Evolutionary conservation across 2,113 vertebrate species (phyloP).

Genomic region (Pyxicephalus adspersus): DNA sequence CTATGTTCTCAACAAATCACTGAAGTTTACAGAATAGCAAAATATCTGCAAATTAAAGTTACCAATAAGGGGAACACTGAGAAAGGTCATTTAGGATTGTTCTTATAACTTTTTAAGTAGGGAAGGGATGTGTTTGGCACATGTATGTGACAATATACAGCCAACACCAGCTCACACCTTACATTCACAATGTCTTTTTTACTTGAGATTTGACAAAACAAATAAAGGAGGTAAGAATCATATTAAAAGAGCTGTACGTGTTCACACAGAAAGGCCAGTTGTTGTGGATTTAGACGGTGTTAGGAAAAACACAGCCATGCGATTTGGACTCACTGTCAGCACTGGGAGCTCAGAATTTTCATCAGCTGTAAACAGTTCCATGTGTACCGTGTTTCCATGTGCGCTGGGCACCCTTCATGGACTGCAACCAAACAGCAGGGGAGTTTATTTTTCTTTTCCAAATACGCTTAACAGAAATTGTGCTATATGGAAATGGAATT

Average conservation of each 20-base stretch:
- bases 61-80: no score
- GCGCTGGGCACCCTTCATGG: slow-evolving; percentile 53
- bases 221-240: slow-evolving; percentile 34
- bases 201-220: slow-evolving; percentile 40
- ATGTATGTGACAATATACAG: background rate
- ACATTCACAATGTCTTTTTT: slow-evolving; percentile 17
- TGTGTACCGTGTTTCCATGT: slow-evolving; percentile 60
- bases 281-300: slow-evolving; percentile 41
- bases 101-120: no score
- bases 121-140: no score
- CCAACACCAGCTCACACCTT: background rate
- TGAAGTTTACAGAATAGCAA: no score
- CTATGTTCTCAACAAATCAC: no score
- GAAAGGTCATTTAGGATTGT: no score
- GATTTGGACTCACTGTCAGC: slow-evolving; percentile 47
- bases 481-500: slow-evolving; percentile 56
- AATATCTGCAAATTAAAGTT: no score
- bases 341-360: slow-evolving; percentile 60
- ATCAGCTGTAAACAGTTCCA: slow-evolving; percentile 63
- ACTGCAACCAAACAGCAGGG: slow-evolving; percentile 59
- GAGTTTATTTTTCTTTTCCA: slow-evolving; percentile 58
- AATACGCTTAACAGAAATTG: slow-evolving; percentile 62
- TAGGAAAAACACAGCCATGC: slow-evolving; percentile 55
- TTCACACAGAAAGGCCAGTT: slow-evolving; percentile 57
- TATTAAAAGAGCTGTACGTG: slow-evolving; percentile 50